Base-by-base conservation (phyloP, 2,888 invertebrate genomes). In the Helicoverpa assulta region DNA sequence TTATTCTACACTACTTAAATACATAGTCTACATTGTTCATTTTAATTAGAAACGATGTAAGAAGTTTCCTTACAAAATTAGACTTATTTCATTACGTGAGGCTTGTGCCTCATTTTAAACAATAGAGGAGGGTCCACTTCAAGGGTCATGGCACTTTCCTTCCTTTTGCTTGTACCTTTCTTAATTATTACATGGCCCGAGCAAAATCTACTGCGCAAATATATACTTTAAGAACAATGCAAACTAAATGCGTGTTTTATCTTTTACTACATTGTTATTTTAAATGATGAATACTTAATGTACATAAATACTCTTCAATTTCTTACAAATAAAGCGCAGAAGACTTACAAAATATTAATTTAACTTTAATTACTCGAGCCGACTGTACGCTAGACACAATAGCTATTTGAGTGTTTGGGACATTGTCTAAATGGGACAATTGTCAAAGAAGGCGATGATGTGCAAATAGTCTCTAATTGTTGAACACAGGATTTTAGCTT, bases 51-150 rank as follows among this genome's bases (percentile, higher is more conserved):
- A 68, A 67, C 69, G 60, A 70, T 67, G 80, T 67, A 70, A 29
- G 52, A 61, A 52, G 55, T 70, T 66, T 60, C 69, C 60, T 67
- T 61, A 58, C 69, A 81, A 83, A 78, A 83, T 78, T 73, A 68
- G 65, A 73, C 70, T 54, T 29, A 67, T 51, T 76, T 62, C 70
- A 71, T 81, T 78, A 81, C 67, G 68, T 59, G 67, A 71, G 50
- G 66, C 55, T 33, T 33, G 33, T 33, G 47, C 73, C 61, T 69
- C 78, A 83, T 78, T 83, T 83, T 70, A 81, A 81, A 83, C 73
- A 73, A 78, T 83, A 78, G 83, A 72, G 73, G 66, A 70, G 78
- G 81, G 78, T 83, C 83, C 73, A 76, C 76, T 71, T 83, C 56
- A 68, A 73, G 70, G 51, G 50, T 58, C 37, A 54, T 43, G 29